Evolutionary conservation across 2,888 invertebrate genomes (phyloP), one percentile per base, ranked within the genome.

Genomic region (Euproctis similis): DNA sequence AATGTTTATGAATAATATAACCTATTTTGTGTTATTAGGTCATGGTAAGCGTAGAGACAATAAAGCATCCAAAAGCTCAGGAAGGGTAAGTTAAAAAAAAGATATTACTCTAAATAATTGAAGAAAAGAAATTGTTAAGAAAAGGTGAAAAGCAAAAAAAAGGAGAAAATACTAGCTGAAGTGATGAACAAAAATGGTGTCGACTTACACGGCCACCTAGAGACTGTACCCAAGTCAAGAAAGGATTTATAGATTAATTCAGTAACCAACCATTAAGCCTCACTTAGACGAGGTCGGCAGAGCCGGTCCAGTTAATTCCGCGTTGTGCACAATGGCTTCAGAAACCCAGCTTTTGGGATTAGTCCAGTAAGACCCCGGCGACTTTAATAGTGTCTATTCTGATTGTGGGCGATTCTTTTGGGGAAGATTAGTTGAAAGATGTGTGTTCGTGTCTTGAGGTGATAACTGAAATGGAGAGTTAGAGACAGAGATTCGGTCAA

Each of bases 231-330:
- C 30, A 38, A 50, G 52, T 51, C 52, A 50, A 50, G 51, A 31
- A 36, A 27, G 50, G 48, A 51, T 50, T 50, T 46, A 48, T 48
- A 43, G 50, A 50, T 50, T 52, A 50, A 43, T 35, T 45, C 30
- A 46, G 40, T 43, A 46, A 51, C 50, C 49, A 43, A 43, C 50
- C 50, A 48, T 50, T 52, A 50, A 48, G 46, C 52, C 36, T 36
- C 52, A 47, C 45, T 51, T 50, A 49, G 44, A 36, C 30, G 29
- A 31, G 47, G 36, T 32, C 39, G 32, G 39, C 36, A 45, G 43
- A 36, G 47, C 28, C 28, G 13, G 31, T n/a, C 8, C 25, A 36
- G 52, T 48, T 51, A 51, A 51, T 48, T 48, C 48, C 41, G 37
- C 50, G 27, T 43, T 42, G 37, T 46, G 41, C 52, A 46, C 49